Conservation (phyloP, 2,888 invertebrate genomes). For the Catocala fraxini region DNA sequence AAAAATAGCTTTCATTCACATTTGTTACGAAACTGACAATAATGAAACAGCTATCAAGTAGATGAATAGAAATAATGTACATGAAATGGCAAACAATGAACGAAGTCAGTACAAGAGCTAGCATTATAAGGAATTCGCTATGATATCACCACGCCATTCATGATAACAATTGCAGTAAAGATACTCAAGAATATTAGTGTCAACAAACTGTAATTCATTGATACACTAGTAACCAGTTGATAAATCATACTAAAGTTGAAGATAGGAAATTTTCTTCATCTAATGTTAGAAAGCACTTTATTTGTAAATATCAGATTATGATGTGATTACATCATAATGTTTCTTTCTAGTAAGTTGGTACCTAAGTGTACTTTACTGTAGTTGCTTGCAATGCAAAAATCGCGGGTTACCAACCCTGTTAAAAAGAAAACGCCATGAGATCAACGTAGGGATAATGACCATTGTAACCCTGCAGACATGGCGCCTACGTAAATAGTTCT, state of each 20-base stretch:
- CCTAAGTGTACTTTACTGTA: too few species aligned
- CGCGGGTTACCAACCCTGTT: too few species aligned
- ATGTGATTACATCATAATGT: too few species aligned
- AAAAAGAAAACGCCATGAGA: too few species aligned
- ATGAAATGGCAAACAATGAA: slow-evolving; percentile 18
- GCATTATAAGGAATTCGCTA: slow-evolving; percentile 30
- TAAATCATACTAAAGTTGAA: slow-evolving; percentile 13
- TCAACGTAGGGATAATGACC: too few species aligned
- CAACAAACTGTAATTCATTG: slow-evolving; percentile 39
- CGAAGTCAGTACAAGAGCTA: slow-evolving; percentile 31
- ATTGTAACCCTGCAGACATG: too few species aligned
- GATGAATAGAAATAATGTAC: slow-evolving; percentile 4
- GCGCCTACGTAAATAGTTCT: too few species aligned
- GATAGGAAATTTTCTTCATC: background rate
- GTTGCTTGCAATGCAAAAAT: too few species aligned
- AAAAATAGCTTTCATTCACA: too few species aligned
- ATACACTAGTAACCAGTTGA: slow-evolving; percentile 11
- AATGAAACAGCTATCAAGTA: background rate
- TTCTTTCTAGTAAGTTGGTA: too few species aligned
- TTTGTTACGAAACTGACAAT: background rate
- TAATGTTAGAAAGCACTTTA: too few species aligned
- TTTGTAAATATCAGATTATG: too few species aligned
- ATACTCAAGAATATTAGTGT: slow-evolving; percentile 27
- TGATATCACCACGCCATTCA: slow-evolving; percentile 35
- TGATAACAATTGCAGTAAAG: slow-evolving; percentile 31